Evolutionary conservation across 2,888 invertebrate genomes (phyloP).

Genomic region (Dromius quadrimaculatus): DNA sequence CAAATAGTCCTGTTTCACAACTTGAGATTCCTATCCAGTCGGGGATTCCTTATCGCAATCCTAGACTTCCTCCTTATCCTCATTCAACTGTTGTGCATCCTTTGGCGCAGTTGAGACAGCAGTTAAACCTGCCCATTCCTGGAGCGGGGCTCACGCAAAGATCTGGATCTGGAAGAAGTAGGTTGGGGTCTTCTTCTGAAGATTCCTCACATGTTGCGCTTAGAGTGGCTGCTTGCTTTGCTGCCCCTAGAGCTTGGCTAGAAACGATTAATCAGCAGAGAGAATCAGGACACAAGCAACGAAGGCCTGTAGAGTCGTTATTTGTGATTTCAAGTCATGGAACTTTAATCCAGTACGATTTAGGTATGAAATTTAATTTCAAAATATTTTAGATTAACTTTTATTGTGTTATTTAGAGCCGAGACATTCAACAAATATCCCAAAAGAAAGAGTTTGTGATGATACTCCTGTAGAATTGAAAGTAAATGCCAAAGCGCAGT

Average conservation of each 20-base stretch:
- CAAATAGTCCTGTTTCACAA: slow-evolving; percentile 77
- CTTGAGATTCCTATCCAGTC: slow-evolving; percentile 63
- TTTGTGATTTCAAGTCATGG: slow-evolving; percentile 93
- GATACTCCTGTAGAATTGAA: slow-evolving; percentile 88
- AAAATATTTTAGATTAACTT: too few species aligned
- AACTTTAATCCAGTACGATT: slow-evolving; percentile 86
- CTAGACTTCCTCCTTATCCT: slow-evolving; percentile 91
- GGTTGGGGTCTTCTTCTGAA: slow-evolving; percentile 77
- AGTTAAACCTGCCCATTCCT: slow-evolving; percentile 68
- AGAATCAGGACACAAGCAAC: slow-evolving; percentile 62
- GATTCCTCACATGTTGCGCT: slow-evolving; percentile 77
- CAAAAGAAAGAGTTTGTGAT: slow-evolving; percentile 88
- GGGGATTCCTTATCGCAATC: slow-evolving; percentile 84
- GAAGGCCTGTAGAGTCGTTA: slow-evolving; percentile 82
- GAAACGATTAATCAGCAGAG: slow-evolving; percentile 63
- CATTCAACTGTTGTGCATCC: slow-evolving; percentile 84
- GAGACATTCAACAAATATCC: slow-evolving; percentile 74
- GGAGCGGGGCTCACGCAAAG: slow-evolving; percentile 56
- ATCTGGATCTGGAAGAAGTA: slow-evolving; percentile 71
- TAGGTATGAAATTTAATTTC: too few species aligned
- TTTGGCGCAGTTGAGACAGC: slow-evolving; percentile 87
- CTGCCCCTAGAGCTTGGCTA: slow-evolving; percentile 81
- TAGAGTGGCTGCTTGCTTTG: slow-evolving; percentile 83
- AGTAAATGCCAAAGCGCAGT: slow-evolving; percentile 89
- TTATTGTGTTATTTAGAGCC: too few species aligned